These are phyloP conservation scores for Rotaria macrura DNA, from an alignment of 2,888 invertebrate species.

Conservation along the genomic window DNA sequence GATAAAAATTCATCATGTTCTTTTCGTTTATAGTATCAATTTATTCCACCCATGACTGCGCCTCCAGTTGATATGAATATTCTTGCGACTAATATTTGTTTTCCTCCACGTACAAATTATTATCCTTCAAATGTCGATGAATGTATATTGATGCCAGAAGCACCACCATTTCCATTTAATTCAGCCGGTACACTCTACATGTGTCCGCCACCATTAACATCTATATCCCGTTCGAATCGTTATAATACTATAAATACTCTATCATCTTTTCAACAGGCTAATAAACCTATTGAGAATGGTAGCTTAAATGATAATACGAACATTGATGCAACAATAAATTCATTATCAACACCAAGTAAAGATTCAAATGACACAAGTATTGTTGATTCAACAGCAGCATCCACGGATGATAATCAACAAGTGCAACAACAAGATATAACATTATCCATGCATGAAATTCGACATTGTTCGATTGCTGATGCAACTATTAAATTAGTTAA, in stretches of 20 bases:
- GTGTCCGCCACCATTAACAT: not conserved
- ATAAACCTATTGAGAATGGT: not conserved
- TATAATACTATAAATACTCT: not conserved
- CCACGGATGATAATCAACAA: not conserved
- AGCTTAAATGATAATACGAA: not conserved
- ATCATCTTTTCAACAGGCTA: not conserved
- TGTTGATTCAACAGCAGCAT: not conserved
- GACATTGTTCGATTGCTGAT: not conserved
- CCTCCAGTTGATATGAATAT: not conserved
- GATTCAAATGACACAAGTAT: not conserved
- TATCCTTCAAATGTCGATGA: not conserved
- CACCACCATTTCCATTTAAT: constrained; percentile 18
- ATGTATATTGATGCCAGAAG: not conserved
- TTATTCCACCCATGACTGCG: not conserved
- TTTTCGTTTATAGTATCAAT: not conserved
- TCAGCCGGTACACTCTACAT: not conserved
- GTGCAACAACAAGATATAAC: not conserved
- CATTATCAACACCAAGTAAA: not conserved
- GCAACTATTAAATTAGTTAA: not conserved
- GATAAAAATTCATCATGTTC: not conserved
- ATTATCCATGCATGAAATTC: not conserved
- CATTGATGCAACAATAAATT: not conserved
- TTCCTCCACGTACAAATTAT: not conserved
- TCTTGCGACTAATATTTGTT: not conserved
- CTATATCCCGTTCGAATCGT: not conserved